Percentiles rank a stretch among this genome's conserved stretches.
phyloP scores from a whole-genome alignment of 2,797 vertebrate genomes.

The Trachops cirrhosus region DNA sequence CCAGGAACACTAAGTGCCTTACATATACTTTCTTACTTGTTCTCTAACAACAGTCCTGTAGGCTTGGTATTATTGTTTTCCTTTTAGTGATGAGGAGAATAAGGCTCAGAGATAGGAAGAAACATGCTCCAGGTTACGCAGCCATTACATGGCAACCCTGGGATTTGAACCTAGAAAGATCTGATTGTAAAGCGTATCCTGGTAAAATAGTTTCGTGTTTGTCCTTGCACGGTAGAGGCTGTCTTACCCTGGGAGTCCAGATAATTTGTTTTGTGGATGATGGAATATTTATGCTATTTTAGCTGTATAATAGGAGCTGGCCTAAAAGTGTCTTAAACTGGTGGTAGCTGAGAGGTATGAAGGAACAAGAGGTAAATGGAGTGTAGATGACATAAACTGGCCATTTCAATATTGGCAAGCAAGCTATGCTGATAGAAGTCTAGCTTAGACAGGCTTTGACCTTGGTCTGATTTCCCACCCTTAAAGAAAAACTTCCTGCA shows the following conservation, averaged over 20 bases:
- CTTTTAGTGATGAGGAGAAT: not conserved
- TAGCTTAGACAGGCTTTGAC: not conserved
- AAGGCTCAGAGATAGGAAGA: not conserved
- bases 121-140: not conserved
- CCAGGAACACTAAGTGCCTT: not conserved
- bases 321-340: not conserved
- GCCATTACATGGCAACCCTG: not conserved
- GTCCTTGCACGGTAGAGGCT: not conserved
- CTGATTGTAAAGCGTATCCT: not conserved
- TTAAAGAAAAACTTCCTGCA: slow-evolving; percentile 17
- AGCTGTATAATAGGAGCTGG: not conserved
- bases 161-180: not conserved
- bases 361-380: not conserved
- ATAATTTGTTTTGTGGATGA: not conserved
- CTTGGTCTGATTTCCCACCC: not conserved
- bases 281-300: slow-evolving; percentile 25
- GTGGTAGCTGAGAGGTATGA: not conserved
- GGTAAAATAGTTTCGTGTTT: not conserved
- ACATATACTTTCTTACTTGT: slow-evolving; percentile 25
- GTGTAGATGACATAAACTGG: not conserved
- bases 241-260: not conserved
- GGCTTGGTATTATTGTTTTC: not conserved
- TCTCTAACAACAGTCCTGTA: not conserved
- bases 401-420: not conserved
- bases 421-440: not conserved